phyloP scores from a whole-genome alignment of 1,140 invertebrate species.

The Camponotus floridanus region DNA sequence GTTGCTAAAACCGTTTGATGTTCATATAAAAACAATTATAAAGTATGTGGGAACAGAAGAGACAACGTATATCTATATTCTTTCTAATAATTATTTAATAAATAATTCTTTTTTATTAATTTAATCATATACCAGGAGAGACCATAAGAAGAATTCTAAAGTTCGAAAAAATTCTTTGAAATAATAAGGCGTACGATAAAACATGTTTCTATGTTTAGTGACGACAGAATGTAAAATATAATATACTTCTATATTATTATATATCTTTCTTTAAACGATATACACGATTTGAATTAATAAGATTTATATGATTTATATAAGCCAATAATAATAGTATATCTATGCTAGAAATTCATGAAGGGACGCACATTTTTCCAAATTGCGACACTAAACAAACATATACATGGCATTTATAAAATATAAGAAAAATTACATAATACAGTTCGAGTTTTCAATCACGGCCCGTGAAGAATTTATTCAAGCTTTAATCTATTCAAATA shows the following conservation, averaged over 20 bases:
- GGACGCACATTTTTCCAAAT: conserved; percentile 52
- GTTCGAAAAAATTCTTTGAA: neutral
- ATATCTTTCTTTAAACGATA: neutral
- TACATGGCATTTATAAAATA: conserved; percentile 34
- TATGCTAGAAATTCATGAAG: neutral
- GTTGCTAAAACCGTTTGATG: neutral
- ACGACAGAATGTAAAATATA: conserved; percentile 4
- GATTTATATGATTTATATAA: neutral
- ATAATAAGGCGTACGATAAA: neutral
- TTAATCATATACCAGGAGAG: neutral
- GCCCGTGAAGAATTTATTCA: neutral
- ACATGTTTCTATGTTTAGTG: conserved; percentile 30
- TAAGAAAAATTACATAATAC: neutral
- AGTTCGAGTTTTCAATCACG: conserved; percentile 5
- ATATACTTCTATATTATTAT: neutral
- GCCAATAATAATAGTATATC: neutral
- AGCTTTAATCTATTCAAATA: conserved; percentile 25
- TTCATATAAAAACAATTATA: neutral
- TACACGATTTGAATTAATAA: neutral
- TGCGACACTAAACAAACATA: neutral
- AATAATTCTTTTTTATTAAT: conserved; percentile 21
- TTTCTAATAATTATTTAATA: conserved; percentile 1
- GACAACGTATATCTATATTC: neutral
- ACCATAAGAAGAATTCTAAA: neutral
- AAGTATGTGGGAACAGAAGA: neutral